Base-by-base conservation (phyloP, 2,888 invertebrate genomes). In the Cryptosula pallasiana region DNA sequence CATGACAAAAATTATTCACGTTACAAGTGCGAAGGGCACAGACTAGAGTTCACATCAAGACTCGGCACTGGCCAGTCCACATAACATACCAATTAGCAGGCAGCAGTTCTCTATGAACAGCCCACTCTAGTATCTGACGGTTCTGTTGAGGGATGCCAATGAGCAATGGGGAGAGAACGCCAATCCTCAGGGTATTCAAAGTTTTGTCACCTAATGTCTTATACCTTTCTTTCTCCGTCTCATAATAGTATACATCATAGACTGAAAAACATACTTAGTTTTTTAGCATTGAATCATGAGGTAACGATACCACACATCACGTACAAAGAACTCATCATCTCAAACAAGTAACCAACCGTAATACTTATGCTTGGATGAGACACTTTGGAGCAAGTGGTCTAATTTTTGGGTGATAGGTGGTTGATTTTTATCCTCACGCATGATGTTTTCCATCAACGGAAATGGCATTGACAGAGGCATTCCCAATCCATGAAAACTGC, bases 311-410 rank as follows among this genome's bases (percentile, higher is more conserved):
- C n/a, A n/a, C n/a, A n/a, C n/a, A n/a, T n/a, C n/a, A n/a, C n/a
- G n/a, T n/a, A n/a, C n/a, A n/a, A n/a, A n/a, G n/a, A n/a, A n/a
- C n/a, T n/a, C n/a, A n/a, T n/a, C n/a, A n/a, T n/a, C n/a, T n/a
- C n/a, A n/a, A n/a, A n/a, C n/a, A n/a, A n/a, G n/a, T n/a, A 45
- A 45, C 63, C 2, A 29, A 63, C 63, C 63, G 63, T 63, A 63
- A n/a, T 63, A 63, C 27, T 63, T 20, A 20, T 63, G 63, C 13
- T 34, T 27, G 32, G 9, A 5, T 63, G 63, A 32, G 29, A 63
- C 63, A 25, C 27, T 20, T 9, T 20, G 1, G 3, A 63, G 9
- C 27, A 63, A 32, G 13, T 25, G 27, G 2, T 9, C 9, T 3
- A 63, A n/a, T 9, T 25, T 27, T 29, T 34, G 16, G n/a, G 63